Base-by-base conservation (phyloP, 2,797 vertebrate species). In the Nasua narica region DNA sequence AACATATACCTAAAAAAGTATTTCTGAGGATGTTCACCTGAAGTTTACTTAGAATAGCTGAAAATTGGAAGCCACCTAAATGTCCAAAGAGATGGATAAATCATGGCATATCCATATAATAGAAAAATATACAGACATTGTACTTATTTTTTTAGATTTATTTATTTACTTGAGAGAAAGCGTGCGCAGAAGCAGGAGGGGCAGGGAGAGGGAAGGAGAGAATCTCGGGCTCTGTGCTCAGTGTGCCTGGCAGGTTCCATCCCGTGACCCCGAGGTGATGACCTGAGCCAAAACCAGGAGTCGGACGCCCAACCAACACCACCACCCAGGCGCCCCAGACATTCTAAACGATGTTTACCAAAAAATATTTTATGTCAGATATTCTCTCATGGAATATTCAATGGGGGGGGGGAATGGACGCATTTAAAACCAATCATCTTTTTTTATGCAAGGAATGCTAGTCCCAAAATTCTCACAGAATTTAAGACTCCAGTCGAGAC, bases 341-440 rank as follows among this genome's bases (percentile, higher is more conserved):
- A 40, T 37, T 58, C 46, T 43, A 23, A 56, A 76, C 18, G 5
- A 23, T 70, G 32, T 35, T 48, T 46, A 89, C 50, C 58, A 87
- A 69, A 70, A 23, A 67, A 35, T 29, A 56, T 4, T 50, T 92
- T 67, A 78, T 67, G 21, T 25, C 14, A 69, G 46, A 52, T 19
- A 69, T 7, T 7, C 9, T 29, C 37, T 43, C 14, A 35, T 29
- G 16, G 23, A 23, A 32, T 25, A 21, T 43, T 13, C 18, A 56
- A 21, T 29, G 7, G 4, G 23, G 6, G 7, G 1, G 5, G 8
- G 8, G 8, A 58, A 27, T 13, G 5, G 52, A 23, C 3, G 6
- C 3, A 7, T 62, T 79, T 76, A 56, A 89, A 60, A 40, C 21
- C 29, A 82, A 7, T 52, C 23, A 67, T 6, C 10, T 54, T 78